Conservation (phyloP, 1,140 invertebrate species). For the Apis florea region DNA sequence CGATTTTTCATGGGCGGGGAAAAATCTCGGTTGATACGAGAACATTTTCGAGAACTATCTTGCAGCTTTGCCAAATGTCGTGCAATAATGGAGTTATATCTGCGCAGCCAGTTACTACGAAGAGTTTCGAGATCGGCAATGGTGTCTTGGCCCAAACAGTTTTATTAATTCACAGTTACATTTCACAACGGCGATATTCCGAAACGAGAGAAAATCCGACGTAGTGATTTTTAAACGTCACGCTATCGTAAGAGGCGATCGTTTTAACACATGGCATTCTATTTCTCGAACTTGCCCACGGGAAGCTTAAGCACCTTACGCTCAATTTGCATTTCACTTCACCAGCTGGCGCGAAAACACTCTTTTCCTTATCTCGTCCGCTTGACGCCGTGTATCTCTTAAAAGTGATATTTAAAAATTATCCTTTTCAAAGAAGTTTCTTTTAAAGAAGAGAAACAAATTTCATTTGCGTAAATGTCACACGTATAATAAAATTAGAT, state of each 20-base stretch:
- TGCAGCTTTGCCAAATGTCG: constrained; percentile 60
- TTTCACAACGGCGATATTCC: neutral
- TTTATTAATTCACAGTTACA: constrained; percentile 48
- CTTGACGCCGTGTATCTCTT: no score
- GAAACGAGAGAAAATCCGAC: neutral
- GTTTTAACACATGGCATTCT: neutral
- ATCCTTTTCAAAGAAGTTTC: no score
- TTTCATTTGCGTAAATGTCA: no score
- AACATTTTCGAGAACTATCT: constrained; percentile 56
- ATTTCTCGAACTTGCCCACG: neutral
- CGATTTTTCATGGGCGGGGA: constrained; percentile 39
- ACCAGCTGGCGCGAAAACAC: neutral
- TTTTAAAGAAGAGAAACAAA: no score
- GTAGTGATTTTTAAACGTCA: neutral
- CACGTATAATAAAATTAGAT: no score
- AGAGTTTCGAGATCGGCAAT: constrained; percentile 48
- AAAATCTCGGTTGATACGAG: constrained; percentile 42
- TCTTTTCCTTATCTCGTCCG: neutral
- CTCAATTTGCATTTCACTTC: neutral
- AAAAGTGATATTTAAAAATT: no score
- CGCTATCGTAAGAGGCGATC: neutral
- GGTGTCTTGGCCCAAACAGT: constrained; percentile 28
- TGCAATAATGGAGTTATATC: constrained; percentile 59
- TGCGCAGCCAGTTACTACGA: neutral
- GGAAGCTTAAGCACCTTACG: neutral